These are phyloP conservation scores for Passer domesticus DNA, from an alignment of 2,113 vertebrate species.

Conservation along the genomic window DNA sequence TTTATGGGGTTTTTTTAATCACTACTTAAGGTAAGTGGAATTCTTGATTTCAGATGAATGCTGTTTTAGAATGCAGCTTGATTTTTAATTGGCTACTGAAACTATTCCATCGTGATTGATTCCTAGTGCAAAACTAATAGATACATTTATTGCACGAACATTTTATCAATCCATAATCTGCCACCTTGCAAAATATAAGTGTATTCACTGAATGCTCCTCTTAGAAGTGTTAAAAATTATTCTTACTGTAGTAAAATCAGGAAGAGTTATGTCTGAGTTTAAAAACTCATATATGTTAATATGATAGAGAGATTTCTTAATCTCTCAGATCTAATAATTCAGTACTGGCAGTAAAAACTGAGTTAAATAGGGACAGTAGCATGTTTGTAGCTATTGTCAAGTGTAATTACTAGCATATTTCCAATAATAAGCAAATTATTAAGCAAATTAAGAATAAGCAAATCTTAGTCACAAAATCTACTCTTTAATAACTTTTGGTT, in stretches of 20 bases:
- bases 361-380: not conserved
- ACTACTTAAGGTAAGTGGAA: not conserved
- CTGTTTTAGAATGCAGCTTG: not conserved
- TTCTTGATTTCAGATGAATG: not conserved
- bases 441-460: not conserved
- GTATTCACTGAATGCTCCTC: not conserved
- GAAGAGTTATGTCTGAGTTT: not conserved
- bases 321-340: not conserved
- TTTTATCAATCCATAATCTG: not conserved
- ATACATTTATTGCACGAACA: not conserved
- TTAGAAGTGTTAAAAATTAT: not conserved
- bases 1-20: not conserved
- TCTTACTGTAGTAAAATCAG: not conserved
- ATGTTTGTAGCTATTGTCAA: not conserved
- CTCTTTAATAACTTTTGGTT: not conserved
- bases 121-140: not conserved
- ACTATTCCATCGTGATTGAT: not conserved
- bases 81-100: not conserved
- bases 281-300: not conserved
- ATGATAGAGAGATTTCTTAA: not conserved
- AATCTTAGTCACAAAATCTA: not conserved
- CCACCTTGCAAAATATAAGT: not conserved
- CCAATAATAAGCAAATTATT: not conserved
- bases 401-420: not conserved
- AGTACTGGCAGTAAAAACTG: not conserved